Evolutionary conservation across 2,113 vertebrate genomes (phyloP), one percentile per base, ranked within the genome.

Genomic region (Hemibagrus wyckioides): DNA sequence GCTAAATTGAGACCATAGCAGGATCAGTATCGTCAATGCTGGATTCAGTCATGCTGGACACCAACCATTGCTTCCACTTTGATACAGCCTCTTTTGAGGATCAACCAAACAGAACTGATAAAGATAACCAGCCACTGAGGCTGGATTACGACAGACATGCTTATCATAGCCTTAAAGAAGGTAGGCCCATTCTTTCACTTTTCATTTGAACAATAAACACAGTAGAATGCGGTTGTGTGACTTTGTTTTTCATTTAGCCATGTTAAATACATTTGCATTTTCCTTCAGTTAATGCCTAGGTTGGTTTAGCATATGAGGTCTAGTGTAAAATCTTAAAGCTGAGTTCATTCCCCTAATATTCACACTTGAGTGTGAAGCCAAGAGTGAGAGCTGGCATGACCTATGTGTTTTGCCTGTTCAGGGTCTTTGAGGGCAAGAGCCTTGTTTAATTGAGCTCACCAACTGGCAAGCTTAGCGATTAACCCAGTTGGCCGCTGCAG

Each of bases 141-240:
- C 90, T 91, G 91, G 94, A 95, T 88, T 93, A 92, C 50, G 94
- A 94, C 85, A 93, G 91, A 88, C 91, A 92, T 44, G 92, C 93
- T 87, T 96, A 95, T 94, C 92, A 94, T 93, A 95, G 92, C 90
- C 92, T 96, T 87, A 95, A 95, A 92, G 95, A 96, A 95, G 95
- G 95, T 95, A 94, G 93, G 95, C 76, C 36, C 6, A 41, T 50
- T 56, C 54, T 80, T 80, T 80, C 44, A 67, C 41, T 67, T 67
- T 54, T 39, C 41, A 52, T 86, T 86, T 79, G 33, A 86, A 30
- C 39, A 44, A 61, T 44, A 44, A 82, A n/a, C n/a, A 7, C 8
- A 61, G 13, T 39, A n/a, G 13, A 41, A 82, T 19, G 44, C n/a
- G 19, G 17, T 30, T 65, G 23, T 54, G 23, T 44, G 48, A 69